Evolutionary conservation across 2,888 invertebrate species (phyloP).

Genomic region (Caenorhabditis doughertyi): DNA sequence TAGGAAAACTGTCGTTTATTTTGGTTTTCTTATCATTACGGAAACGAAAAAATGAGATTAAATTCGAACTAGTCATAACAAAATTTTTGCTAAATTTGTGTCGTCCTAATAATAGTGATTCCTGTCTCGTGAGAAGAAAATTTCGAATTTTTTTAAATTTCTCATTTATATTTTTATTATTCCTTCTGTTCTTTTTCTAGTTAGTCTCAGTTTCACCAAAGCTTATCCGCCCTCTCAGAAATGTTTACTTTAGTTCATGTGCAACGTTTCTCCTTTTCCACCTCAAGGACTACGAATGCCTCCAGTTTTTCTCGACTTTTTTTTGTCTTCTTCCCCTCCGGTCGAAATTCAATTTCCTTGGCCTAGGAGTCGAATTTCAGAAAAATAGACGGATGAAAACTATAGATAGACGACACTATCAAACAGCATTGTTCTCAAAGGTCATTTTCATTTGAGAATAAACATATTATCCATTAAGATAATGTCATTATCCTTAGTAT

Average conservation of each 20-base stretch:
- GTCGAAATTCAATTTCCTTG: conserved; percentile 53
- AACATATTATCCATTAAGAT: conserved; percentile 24
- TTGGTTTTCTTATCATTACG: no score
- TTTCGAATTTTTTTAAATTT: not conserved
- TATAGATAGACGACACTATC: conserved; percentile 26
- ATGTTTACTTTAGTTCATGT: conserved; percentile 59
- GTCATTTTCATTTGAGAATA: conserved; percentile 6
- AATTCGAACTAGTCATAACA: no score
- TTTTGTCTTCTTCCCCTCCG: conserved; percentile 6
- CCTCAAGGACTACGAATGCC: conserved; percentile 37
- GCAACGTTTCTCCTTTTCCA: conserved; percentile 41
- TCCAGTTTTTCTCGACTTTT: conserved; percentile 56
- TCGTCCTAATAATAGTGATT: no score
- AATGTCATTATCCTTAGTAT: conserved; percentile 29
- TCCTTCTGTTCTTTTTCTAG: conserved; percentile 8
- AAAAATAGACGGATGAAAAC: conserved; percentile 31
- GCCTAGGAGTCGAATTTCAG: conserved; percentile 51
- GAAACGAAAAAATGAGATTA: no score
- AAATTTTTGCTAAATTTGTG: no score
- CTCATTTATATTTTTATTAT: not conserved
- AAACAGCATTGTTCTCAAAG: conserved; percentile 4
- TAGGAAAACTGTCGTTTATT: no score
- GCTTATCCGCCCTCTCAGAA: conserved; percentile 57
- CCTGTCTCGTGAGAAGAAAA: not conserved
- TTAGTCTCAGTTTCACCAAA: conserved; percentile 50